Evolutionary conservation across 1,140 invertebrate species (phyloP), one percentile per base, ranked within the genome.

Genomic region (Trichoplusia ni): DNA sequence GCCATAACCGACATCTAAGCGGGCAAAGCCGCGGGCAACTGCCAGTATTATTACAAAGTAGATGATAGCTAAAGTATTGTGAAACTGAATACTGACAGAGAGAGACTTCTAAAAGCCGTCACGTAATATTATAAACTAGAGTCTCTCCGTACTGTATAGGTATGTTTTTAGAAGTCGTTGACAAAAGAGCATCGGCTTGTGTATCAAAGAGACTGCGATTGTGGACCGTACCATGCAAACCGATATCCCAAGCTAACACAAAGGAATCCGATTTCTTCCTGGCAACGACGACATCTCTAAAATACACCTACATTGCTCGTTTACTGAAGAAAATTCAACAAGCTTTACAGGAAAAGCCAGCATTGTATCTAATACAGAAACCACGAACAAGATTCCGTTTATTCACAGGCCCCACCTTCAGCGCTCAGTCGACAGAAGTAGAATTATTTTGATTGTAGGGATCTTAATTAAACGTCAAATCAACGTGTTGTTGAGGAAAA

Each of bases 401-500:
- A 7, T 1, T 46, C 23, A 7, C 27, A 13, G 42, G 7, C 21
- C 6, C 4, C 11, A n/a, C 11, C 13, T 6, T n/a, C 11, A 31
- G 9, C 4, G 16, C 4, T 9, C 16, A 9, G n/a, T 51, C 9
- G 3, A 38, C 51, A 25, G 35, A 56, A 40, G 19, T 18, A 40
- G 37, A 16, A 58, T 58, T 42, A 58, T 42, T 42, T 29, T 58
- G 23, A 29, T 29, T 9, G 37, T 25, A 21, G 6, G 19, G 37
- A 16, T 42, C 23, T 37, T 42, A 42, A 58, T 58, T 58, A 42
- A 58, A 56, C 35, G 35, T 56, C 23, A 40, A 40, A 56, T 56
- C 35, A 56, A 40, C 53, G 21, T 21, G 33, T 29, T 33, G 49
- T 53, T 18, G 19, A 37, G 21, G 14, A 11, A 53, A 38, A 54